Evolutionary conservation across 2,888 invertebrate species (phyloP).

Genomic region (Scaptomyza tumidula): DNA sequence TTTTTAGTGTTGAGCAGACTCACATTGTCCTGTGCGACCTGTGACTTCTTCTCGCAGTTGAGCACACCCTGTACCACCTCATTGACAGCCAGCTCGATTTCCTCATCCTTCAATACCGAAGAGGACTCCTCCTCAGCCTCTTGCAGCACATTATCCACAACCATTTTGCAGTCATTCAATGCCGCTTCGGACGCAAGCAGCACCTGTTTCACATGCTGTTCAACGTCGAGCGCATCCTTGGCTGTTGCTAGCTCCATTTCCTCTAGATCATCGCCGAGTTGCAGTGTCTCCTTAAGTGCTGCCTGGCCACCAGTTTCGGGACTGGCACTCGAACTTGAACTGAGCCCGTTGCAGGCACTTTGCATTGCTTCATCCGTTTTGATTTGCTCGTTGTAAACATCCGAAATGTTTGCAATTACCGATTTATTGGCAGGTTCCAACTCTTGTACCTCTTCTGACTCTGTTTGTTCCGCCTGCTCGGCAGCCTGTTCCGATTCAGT

Average conservation of each 20-base stretch:
- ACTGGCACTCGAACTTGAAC: conserved; percentile 19
- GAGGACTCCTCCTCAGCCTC: conserved; percentile 77
- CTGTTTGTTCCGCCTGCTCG: conserved; percentile 30
- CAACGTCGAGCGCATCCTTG: conserved; percentile 83
- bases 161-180: conserved; percentile 84
- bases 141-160: conserved; percentile 75
- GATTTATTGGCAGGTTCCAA: conserved; percentile 68
- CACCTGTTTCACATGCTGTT: conserved; percentile 86
- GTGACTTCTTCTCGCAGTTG: conserved; percentile 84
- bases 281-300: conserved; percentile 84
- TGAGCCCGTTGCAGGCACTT: conserved; percentile 69
- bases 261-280: conserved; percentile 80
- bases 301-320: conserved; percentile 67
- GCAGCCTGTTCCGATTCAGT: conserved; percentile 11
- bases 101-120: conserved; percentile 86
- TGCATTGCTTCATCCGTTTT: conserved; percentile 80
- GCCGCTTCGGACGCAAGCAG: conserved; percentile 85
- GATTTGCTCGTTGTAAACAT: conserved; percentile 84
- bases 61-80: conserved; percentile 85
- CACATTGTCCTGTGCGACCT: conserved; percentile 67
- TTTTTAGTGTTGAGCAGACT: conserved; percentile 82
- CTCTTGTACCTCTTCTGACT: conserved; percentile 22
- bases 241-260: conserved; percentile 75
- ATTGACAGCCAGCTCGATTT: conserved; percentile 85
- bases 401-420: conserved; percentile 83